These are phyloP conservation scores for Tenualosa thibaudeaui DNA, from an alignment of 2,797 vertebrate species.

Conservation along the genomic window DNA sequence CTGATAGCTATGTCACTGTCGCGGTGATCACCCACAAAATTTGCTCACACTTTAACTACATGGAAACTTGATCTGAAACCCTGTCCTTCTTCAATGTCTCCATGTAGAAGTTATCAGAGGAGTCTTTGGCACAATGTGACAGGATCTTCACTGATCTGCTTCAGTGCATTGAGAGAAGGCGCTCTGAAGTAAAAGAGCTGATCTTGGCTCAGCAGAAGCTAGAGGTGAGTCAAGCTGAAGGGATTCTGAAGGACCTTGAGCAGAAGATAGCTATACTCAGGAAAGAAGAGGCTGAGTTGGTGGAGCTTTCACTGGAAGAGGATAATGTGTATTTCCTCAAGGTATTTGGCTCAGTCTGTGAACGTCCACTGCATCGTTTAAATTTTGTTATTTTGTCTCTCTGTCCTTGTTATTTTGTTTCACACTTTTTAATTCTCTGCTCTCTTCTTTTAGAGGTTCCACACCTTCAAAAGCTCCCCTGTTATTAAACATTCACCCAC, in stretches of 20 bases:
- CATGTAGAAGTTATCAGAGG: too few relatives aligned
- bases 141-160: constrained; percentile 60
- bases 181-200: constrained; percentile 53
- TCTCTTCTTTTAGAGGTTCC: not conserved
- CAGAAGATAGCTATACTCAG: constrained; percentile 63
- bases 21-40: too few relatives aligned
- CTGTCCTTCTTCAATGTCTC: too few relatives aligned
- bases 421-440: too few relatives aligned
- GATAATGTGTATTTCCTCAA: constrained; percentile 69
- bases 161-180: constrained; percentile 56
- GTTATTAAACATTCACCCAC: not conserved
- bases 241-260: constrained; percentile 61
- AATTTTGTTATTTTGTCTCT: not conserved
- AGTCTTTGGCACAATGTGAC: too few relatives aligned
- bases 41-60: too few relatives aligned
- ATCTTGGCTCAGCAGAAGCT: constrained; percentile 62
- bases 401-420: not conserved
- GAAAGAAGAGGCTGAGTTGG: constrained; percentile 58
- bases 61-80: too few relatives aligned
- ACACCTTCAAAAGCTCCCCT: not conserved
- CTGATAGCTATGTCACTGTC: too few relatives aligned
- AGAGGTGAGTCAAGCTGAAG: constrained; percentile 57
- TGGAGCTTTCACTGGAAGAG: constrained; percentile 60
- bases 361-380: too few relatives aligned
- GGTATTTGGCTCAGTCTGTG: constrained; percentile 39